Percentiles rank a stretch among this genome's conserved stretches.
Evolutionary conservation across 2,797 vertebrate genomes (phyloP).

Genomic region (Miichthys miiuy): DNA sequence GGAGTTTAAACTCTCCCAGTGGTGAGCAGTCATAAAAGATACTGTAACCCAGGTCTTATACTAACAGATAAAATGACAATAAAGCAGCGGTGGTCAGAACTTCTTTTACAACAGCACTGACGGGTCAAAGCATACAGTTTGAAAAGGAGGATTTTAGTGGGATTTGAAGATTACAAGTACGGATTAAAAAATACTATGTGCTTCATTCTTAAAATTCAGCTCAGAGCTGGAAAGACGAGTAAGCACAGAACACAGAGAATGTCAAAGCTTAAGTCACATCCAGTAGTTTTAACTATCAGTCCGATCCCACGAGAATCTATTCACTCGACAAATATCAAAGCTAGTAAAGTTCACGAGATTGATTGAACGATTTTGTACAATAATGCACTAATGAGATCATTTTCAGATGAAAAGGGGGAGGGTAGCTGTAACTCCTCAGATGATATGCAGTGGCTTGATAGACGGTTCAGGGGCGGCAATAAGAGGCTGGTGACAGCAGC

Average conservation of each 20-base stretch:
- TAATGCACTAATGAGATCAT: conserved; percentile 72
- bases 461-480: conserved; percentile 42
- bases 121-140: conserved; percentile 33
- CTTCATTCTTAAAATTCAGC: conserved; percentile 50
- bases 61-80: conserved; percentile 10
- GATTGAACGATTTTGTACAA: conserved; percentile 67
- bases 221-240: conserved; percentile 20
- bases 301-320: conserved; percentile 32
- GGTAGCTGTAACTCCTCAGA: conserved; percentile 41
- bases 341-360: conserved; percentile 61
- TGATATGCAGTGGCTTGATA: conserved; percentile 46
- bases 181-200: conserved; percentile 35
- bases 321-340: conserved; percentile 44
- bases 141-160: conserved; percentile 21
- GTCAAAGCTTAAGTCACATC: conserved; percentile 40
- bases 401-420: conserved; percentile 63
- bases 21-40: background rate
- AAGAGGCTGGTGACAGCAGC: conserved; percentile 52
- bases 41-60: background rate
- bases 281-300: conserved; percentile 24
- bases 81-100: conserved; percentile 15
- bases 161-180: conserved; percentile 41
- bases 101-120: conserved; percentile 25
- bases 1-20: conserved; percentile 22
- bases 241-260: conserved; percentile 36